Conservation (phyloP, 2,113 vertebrate genomes). For the Procavia capensis region DNA sequence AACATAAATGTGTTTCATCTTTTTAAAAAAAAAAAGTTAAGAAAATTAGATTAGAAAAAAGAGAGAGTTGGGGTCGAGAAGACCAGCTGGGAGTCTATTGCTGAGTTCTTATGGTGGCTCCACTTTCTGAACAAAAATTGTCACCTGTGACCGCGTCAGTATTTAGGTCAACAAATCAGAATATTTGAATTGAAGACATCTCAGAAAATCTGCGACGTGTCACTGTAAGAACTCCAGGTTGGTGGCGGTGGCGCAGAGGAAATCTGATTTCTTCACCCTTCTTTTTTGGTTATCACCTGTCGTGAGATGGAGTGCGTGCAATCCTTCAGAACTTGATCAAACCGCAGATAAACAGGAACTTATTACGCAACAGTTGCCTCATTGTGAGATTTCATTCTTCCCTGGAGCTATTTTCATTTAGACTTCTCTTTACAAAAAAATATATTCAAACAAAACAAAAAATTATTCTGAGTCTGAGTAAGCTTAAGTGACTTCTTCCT, state of each 20-base stretch:
- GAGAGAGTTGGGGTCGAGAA: neutral
- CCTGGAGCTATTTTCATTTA: neutral
- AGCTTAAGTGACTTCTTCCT: neutral
- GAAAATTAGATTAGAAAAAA: neutral
- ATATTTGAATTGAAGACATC: neutral
- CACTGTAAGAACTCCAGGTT: neutral
- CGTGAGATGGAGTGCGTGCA: neutral
- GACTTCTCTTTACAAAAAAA: constrained; percentile 31
- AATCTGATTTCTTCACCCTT: neutral
- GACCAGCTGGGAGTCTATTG: neutral
- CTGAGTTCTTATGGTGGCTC: neutral
- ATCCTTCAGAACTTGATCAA: neutral
- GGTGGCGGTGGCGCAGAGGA: neutral
- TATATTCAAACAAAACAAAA: constrained; percentile 24
- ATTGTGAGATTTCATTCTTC: constrained; percentile 34
- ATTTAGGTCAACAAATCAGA: neutral
- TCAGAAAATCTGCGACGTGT: neutral
- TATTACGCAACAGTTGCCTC: constrained; percentile 22
- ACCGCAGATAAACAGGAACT: constrained; percentile 8
- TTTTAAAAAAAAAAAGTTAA: neutral
- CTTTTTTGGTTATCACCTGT: neutral
- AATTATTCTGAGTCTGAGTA: neutral
- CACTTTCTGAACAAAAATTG: neutral
- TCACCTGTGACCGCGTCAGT: neutral
- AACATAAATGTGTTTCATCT: neutral